Percentiles rank a stretch among this genome's conserved stretches.
phyloP scores from a whole-genome alignment of 2,113 vertebrate genomes.

The Mormoops blainvillei region DNA sequence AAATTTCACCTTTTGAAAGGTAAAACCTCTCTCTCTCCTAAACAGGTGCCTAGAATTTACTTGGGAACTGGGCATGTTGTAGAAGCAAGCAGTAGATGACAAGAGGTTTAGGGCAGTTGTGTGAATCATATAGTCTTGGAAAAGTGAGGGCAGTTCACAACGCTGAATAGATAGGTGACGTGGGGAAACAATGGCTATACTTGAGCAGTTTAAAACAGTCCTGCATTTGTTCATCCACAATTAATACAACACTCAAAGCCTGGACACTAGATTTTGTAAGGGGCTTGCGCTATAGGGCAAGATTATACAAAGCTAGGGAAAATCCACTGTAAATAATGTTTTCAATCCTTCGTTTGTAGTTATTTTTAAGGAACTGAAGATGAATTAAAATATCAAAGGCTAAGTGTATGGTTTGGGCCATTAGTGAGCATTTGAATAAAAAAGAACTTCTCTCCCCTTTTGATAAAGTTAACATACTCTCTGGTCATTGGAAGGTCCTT shows the following conservation, averaged over 20 bases:
- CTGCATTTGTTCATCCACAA: neutral
- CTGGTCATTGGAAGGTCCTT: neutral
- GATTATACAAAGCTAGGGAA: neutral
- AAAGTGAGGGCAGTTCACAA: neutral
- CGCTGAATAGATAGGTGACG: neutral
- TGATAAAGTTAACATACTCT: neutral
- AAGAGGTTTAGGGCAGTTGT: neutral
- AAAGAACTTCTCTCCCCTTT: neutral
- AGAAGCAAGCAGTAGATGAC: neutral
- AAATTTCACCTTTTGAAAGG: neutral
- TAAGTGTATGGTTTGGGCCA: neutral
- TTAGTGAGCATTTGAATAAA: neutral
- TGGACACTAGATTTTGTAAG: neutral
- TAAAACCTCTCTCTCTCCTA: neutral
- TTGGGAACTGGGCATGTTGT: neutral
- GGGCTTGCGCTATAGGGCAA: neutral
- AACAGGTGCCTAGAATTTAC: neutral
- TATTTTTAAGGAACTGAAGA: neutral
- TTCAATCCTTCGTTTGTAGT: neutral
- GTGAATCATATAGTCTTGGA: neutral
- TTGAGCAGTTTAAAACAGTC: neutral
- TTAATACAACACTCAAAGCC: neutral
- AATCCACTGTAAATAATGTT: neutral
- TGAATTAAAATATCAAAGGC: neutral
- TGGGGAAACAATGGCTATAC: neutral